Evolutionary conservation across 2,113 vertebrate species (phyloP), one percentile per base, ranked within the genome.

Genomic region (Phrynosoma platyrhinos): DNA sequence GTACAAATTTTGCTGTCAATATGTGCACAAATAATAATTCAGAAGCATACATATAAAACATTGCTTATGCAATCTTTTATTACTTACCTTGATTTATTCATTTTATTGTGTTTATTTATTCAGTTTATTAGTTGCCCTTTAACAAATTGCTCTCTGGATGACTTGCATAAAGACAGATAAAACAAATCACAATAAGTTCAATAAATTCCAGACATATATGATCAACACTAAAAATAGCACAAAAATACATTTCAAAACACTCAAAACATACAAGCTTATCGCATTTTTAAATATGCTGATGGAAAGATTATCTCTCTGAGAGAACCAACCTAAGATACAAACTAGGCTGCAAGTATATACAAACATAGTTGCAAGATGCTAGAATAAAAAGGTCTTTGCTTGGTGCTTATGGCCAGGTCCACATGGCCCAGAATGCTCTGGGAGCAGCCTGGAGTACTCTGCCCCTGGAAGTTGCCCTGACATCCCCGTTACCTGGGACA

Each of bases 41-140:
- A 87, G 82, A 89, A 53, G 32, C 2, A 30, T 27, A 25, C 9
- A 20, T 72, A 55, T 52, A 80, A 91, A 89, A 78, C 68, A 23
- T 0, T 8, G 5, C 25, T 13, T 68, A 53, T 16, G 14, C 58
- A 62, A 62, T 62, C 58, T 90, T 58, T 9, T 84, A 66, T 58
- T 69, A 79, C 36, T 52, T 78, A 62, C 0, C 2, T 78, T 18
- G 27, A 27, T 6, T 71, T 71, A 71, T 71, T 30, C 10, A 68
- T 71, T 71, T 71, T 71, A 30, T 71, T 71, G 8, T 71, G 9
- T 71, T 71, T 71, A 71, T 71, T 71, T 71, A 30, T 12, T 30
- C 9, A 71, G 0, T 27, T 27, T 71, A 71, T 71, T 71, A 27
- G 68, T 71, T 71, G 68, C 30, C 68, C 25, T 71, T 71, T 71